A percentile compares a stretch with the other conserved stretches of the same genome.
Conservation (phyloP, 1,140 invertebrate species). For the Lysiphlebus fabarum region DNA sequence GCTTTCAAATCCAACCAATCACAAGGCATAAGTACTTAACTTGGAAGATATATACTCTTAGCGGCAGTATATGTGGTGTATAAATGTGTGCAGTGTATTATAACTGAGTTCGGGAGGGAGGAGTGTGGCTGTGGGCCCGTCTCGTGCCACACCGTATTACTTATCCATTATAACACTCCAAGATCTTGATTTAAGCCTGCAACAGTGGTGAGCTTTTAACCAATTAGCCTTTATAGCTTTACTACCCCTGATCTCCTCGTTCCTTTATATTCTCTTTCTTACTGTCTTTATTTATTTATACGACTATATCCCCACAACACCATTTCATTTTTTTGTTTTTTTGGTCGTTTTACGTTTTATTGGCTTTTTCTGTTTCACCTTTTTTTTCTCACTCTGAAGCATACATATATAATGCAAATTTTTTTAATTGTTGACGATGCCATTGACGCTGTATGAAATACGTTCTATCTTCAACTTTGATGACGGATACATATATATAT, state of each 20-base stretch:
- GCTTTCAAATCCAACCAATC: conserved; percentile 40
- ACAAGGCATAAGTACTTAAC: conserved; percentile 37
- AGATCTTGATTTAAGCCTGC: conserved; percentile 58
- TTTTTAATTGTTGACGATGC: too few relatives aligned
- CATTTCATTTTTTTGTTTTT: not conserved
- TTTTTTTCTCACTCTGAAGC: too few relatives aligned
- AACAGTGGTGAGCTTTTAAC: conserved; percentile 57
- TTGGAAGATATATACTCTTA: conserved; percentile 39
- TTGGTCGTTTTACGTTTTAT: too few relatives aligned
- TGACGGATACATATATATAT: too few relatives aligned
- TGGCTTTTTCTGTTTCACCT: too few relatives aligned
- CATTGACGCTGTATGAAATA: too few relatives aligned
- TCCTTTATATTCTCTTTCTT: conserved; percentile 12
- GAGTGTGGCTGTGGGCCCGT: conserved; percentile 30
- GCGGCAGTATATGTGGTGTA: conserved; percentile 14
- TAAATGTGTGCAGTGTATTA: too few relatives aligned
- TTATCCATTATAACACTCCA: conserved; percentile 59
- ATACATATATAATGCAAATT: too few relatives aligned
- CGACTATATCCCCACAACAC: not conserved
- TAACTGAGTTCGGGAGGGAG: not conserved
- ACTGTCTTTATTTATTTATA: not conserved
- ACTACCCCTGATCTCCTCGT: conserved; percentile 17
- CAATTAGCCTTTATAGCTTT: conserved; percentile 56
- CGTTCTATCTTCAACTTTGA: too few relatives aligned
- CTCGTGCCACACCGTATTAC: conserved; percentile 53